Percentiles rank a stretch among this genome's conserved stretches.
Conservation (phyloP, 2,113 vertebrate genomes). For the Cyphomyrus plagiostoma region DNA sequence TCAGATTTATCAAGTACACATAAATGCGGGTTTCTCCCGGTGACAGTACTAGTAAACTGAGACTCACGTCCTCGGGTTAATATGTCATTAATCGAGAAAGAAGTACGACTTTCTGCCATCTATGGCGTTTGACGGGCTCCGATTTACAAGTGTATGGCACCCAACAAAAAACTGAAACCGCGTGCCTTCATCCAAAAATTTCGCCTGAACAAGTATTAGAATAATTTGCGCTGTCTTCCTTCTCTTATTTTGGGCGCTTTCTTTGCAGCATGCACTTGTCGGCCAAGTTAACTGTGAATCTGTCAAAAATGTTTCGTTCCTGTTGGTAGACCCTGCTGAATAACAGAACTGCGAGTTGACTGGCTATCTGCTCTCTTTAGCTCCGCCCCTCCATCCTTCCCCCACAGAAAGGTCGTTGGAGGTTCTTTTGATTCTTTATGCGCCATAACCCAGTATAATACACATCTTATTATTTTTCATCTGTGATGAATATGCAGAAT, state of each 20-base stretch:
- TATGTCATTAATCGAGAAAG: conserved; percentile 66
- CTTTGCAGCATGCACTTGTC: conserved; percentile 37
- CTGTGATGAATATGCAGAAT: neutral
- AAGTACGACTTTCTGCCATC: conserved; percentile 58
- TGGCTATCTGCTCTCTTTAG: conserved; percentile 36
- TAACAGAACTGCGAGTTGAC: conserved; percentile 33
- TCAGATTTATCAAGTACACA: conserved; percentile 6
- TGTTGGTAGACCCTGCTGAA: conserved; percentile 29
- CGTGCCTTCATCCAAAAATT: conserved; percentile 36
- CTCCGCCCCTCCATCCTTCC: conserved; percentile 48
- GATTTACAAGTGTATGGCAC: conserved; percentile 21
- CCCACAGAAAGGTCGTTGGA: neutral
- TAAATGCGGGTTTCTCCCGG: conserved; percentile 9
- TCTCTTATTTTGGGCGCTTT: conserved; percentile 28
- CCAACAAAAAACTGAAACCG: neutral
- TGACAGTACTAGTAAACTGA: neutral
- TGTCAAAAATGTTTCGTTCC: conserved; percentile 41
- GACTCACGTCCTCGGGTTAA: conserved; percentile 47
- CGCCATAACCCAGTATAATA: neutral
- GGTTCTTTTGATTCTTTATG: neutral
- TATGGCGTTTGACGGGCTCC: neutral
- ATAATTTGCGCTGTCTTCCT: neutral
- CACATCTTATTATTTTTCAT: neutral
- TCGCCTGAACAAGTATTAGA: neutral
- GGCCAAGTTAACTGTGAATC: conserved; percentile 40